phyloP scores from a whole-genome alignment of 1,140 invertebrate species.

The Nasonia vitripennis region DNA sequence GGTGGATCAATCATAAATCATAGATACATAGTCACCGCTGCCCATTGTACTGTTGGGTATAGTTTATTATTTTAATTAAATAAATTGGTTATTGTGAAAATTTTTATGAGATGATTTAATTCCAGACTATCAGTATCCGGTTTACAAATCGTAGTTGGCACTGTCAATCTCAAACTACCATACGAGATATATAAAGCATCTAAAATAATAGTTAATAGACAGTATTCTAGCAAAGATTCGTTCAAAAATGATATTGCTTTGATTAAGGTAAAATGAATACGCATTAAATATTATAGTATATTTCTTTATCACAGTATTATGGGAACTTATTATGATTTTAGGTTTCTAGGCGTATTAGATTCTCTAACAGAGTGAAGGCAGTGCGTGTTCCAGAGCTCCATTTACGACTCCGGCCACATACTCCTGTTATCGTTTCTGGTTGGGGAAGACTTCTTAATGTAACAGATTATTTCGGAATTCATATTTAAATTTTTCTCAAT shows the following conservation, averaged over 20 bases:
- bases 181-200: background rate
- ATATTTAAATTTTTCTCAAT: too few species aligned
- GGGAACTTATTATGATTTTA: background rate
- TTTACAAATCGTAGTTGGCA: background rate
- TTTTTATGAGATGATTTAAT: too few species aligned
- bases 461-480: too few species aligned
- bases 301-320: too few species aligned
- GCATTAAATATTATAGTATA: too few species aligned
- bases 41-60: background rate
- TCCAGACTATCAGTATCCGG: too few species aligned
- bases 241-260: conserved; percentile 12
- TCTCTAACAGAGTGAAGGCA: background rate
- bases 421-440: background rate
- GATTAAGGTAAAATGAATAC: background rate
- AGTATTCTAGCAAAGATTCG: background rate
- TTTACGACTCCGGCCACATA: background rate
- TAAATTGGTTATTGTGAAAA: background rate
- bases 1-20: conserved; percentile 7
- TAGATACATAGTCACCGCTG: background rate
- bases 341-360: background rate
- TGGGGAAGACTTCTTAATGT: background rate
- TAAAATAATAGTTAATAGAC: background rate
- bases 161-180: background rate
- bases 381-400: background rate
- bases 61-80: background rate